These are phyloP conservation scores for Cancer borealis DNA, from an alignment of 2,888 invertebrate species.

Conservation along the genomic window DNA sequence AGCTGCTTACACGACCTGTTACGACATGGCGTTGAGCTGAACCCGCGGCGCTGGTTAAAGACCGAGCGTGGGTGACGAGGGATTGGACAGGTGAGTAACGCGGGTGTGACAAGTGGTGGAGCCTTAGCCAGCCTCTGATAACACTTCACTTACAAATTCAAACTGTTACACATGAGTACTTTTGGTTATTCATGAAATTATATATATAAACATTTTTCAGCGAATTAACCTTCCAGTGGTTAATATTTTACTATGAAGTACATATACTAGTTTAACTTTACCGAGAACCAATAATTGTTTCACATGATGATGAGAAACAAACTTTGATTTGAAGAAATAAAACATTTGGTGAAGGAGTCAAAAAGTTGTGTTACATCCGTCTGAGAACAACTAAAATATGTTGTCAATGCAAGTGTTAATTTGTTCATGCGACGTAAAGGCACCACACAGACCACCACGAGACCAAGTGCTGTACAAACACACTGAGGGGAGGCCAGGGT, in stretches of 20 bases:
- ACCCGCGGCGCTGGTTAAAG: not conserved
- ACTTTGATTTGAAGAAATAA: not conserved
- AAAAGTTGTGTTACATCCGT: not conserved
- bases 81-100: not conserved
- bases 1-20: conserved; percentile 20
- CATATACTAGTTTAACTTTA: not conserved
- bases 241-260: no score
- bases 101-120: not conserved
- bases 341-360: not conserved
- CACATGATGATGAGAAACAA: not conserved
- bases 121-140: not conserved
- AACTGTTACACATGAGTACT: no score
- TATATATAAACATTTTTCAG: no score
- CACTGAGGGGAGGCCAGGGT: not conserved
- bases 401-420: not conserved
- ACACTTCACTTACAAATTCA: not conserved
- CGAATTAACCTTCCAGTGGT: no score
- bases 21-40: not conserved
- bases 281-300: not conserved
- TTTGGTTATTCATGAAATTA: no score
- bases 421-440: not conserved
- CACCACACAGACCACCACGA: not conserved
- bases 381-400: not conserved
- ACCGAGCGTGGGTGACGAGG: not conserved
- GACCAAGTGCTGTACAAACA: not conserved